These are phyloP conservation scores for Diarsia dahlii DNA, from an alignment of 2,888 invertebrate species.

Conservation along the genomic window DNA sequence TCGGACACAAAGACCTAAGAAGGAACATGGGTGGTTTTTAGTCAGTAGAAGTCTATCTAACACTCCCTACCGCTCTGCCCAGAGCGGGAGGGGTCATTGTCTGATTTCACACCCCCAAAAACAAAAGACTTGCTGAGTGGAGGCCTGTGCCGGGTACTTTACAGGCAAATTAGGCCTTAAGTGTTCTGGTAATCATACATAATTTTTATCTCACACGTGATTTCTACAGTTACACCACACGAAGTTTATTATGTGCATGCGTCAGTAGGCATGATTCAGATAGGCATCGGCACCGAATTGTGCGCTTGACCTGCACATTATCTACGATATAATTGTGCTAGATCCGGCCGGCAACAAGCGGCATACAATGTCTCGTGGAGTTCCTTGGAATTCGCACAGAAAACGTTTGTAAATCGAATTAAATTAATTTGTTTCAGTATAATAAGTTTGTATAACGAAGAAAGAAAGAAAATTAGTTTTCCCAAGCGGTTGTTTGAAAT, in stretches of 20 bases:
- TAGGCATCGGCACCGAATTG: slow-evolving; percentile 68
- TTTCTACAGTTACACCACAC: not conserved
- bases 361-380: slow-evolving; percentile 67
- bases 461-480: not conserved
- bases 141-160: no score
- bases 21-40: no score
- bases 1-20: no score
- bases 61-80: no score
- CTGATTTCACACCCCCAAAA: no score
- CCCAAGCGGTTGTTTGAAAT: not conserved
- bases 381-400: slow-evolving; percentile 44
- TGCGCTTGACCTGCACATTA: slow-evolving; percentile 75
- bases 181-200: not conserved
- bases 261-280: slow-evolving; percentile 37
- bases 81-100: no score
- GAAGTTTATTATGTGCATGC: not conserved
- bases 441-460: no score
- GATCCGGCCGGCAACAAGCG: slow-evolving; percentile 80
- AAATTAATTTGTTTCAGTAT: no score
- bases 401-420: not conserved
- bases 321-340: slow-evolving; percentile 66
- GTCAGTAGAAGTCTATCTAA: no score
- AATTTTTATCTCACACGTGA: not conserved
- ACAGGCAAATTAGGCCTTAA: no score
- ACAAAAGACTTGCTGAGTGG: no score